Conservation (phyloP, 2,888 invertebrate genomes). For the Sphaeridia pumilis region DNA sequence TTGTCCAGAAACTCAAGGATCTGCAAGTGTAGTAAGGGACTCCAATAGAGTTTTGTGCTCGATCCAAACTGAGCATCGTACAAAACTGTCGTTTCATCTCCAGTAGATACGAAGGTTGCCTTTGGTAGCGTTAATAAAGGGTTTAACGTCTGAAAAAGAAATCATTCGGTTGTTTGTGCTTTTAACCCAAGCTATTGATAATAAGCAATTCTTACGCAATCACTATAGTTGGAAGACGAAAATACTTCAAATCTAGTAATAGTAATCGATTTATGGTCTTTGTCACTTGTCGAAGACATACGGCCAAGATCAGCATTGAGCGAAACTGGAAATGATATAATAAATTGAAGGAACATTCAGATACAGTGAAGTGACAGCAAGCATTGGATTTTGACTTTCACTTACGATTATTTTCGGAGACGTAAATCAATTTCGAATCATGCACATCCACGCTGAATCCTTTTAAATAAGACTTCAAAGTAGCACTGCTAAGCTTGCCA, state of each 20-base stretch:
- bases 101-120: conserved; percentile 22
- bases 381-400: background rate
- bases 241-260: conserved; percentile 35
- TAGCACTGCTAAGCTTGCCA: background rate
- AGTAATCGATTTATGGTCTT: conserved; percentile 18
- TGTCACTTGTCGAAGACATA: conserved; percentile 28
- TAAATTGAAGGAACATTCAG: background rate
- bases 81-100: background rate
- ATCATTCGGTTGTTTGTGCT: background rate
- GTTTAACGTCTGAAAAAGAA: conserved; percentile 27
- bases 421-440: conserved; percentile 32
- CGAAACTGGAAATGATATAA: conserved; percentile 24
- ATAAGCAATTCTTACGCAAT: conserved; percentile 30
- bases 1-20: conserved; percentile 26
- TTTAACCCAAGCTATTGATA: background rate
- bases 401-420: conserved; percentile 34
- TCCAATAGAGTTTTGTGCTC: conserved; percentile 33
- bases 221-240: conserved; percentile 35
- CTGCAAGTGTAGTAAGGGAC: conserved; percentile 34
- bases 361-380: background rate
- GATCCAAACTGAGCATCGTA: conserved; percentile 25
- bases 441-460: conserved; percentile 33
- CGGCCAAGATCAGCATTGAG: conserved; percentile 33
- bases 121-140: conserved; percentile 34
- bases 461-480: conserved; percentile 17